phyloP scores from a whole-genome alignment of 2,113 vertebrate species.

The Catharus fuscescens region DNA sequence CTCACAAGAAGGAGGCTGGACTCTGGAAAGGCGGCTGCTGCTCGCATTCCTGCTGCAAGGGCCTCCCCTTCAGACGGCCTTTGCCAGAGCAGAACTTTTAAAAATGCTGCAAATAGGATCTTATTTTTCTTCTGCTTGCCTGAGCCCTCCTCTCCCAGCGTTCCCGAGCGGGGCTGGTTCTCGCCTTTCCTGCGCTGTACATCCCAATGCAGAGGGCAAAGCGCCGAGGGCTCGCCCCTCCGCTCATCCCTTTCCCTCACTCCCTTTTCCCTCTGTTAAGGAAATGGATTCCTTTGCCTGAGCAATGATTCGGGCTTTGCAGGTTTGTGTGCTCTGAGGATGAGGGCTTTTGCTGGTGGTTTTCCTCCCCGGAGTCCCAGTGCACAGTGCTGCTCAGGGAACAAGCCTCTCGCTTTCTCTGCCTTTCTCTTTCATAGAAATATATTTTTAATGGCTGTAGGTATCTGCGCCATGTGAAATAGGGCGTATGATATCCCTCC shows the following conservation, averaged over 20 bases:
- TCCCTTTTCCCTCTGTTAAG: not conserved
- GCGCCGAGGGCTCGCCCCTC: constrained; percentile 16
- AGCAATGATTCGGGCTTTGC: not conserved
- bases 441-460: not conserved
- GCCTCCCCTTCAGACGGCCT: constrained; percentile 87
- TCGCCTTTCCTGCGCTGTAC: not conserved
- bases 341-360: not conserved
- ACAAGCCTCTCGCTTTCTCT: not conserved
- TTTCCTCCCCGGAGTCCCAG: not conserved
- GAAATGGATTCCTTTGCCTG: constrained; percentile 26
- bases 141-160: constrained; percentile 77
- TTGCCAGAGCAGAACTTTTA: constrained; percentile 83
- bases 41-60: constrained; percentile 82
- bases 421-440: not conserved
- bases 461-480: constrained; percentile 1
- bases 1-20: constrained; percentile 81
- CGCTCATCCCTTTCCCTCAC: not conserved
- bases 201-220: not conserved
- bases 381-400: not conserved
- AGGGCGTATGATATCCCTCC: not conserved
- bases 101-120: constrained; percentile 78
- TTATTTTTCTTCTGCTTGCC: not conserved
- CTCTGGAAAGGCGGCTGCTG: constrained; percentile 64
- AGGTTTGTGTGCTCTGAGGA: constrained; percentile 6
- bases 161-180: constrained; percentile 1